Evolutionary conservation across 2,797 vertebrate genomes (phyloP).

Genomic region (Lutjanus campechanus): DNA sequence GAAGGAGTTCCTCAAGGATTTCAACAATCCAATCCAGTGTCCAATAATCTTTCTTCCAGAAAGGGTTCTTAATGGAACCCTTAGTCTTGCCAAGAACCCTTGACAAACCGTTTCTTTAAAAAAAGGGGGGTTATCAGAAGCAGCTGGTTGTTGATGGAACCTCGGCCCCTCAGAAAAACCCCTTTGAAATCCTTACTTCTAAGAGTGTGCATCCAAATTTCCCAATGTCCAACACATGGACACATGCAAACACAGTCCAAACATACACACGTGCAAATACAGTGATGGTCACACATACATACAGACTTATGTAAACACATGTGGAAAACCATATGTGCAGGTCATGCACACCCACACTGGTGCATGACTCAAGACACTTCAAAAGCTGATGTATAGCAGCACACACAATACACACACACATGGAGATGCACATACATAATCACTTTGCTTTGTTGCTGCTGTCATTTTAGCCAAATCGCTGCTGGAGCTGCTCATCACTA

Average conservation of each 20-base stretch:
- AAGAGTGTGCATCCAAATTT: no score
- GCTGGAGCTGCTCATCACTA: constrained; percentile 49
- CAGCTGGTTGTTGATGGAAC: no score
- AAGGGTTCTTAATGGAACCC: no score
- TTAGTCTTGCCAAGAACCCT: no score
- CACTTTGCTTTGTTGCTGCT: constrained; percentile 44
- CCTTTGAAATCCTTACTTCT: no score
- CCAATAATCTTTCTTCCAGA: no score
- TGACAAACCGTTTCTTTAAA: no score
- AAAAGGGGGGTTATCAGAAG: no score
- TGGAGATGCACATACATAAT: constrained; percentile 3
- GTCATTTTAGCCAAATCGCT: constrained; percentile 67
- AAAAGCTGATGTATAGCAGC: not conserved
- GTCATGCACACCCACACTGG: not conserved
- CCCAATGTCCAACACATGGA: not conserved
- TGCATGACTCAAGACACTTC: not conserved
- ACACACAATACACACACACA: not conserved
- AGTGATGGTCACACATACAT: no score
- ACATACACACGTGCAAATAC: not conserved
- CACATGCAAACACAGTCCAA: not conserved
- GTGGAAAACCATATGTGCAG: not conserved
- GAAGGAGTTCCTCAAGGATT: no score
- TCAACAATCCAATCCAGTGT: no score
- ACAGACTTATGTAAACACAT: not conserved
- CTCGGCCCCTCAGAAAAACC: no score